Conservation (phyloP, 1,140 invertebrate species). For the Rhopalosiphum padi region DNA sequence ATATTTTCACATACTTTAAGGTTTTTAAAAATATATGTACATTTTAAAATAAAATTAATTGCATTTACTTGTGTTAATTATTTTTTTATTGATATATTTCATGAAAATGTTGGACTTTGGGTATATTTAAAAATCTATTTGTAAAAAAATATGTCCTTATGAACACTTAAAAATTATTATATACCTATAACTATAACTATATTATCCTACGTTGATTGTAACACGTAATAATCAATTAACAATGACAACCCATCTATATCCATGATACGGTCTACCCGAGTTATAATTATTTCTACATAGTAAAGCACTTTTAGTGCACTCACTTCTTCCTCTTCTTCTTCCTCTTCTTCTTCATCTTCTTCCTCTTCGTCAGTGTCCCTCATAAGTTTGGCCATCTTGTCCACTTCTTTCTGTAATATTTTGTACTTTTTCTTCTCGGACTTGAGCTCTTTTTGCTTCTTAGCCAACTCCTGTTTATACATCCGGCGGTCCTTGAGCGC, state of each 20-base stretch:
- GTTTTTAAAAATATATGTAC: too few species aligned
- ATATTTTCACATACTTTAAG: too few species aligned
- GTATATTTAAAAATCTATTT: too few species aligned
- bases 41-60: too few species aligned
- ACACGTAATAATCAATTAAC: too few species aligned
- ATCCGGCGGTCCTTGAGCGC: conserved; percentile 79
- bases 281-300: background rate
- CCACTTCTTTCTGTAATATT: conserved; percentile 81
- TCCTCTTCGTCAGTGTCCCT: conserved; percentile 78
- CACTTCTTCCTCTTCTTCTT: conserved; percentile 71
- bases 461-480: conserved; percentile 80
- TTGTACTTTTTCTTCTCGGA: conserved; percentile 64
- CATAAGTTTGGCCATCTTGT: conserved; percentile 86
- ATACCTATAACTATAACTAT: background rate
- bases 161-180: background rate
- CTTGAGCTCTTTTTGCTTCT: conserved; percentile 77
- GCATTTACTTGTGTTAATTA: too few species aligned
- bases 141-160: too few species aligned
- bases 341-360: conserved; percentile 66
- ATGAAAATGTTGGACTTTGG: too few species aligned
- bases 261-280: background rate
- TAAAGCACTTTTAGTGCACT: background rate
- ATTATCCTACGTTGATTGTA: background rate
- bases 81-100: too few species aligned
- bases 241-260: background rate